phyloP scores from a whole-genome alignment of 2,888 invertebrate genomes.

The Cataglyphis livida region DNA sequence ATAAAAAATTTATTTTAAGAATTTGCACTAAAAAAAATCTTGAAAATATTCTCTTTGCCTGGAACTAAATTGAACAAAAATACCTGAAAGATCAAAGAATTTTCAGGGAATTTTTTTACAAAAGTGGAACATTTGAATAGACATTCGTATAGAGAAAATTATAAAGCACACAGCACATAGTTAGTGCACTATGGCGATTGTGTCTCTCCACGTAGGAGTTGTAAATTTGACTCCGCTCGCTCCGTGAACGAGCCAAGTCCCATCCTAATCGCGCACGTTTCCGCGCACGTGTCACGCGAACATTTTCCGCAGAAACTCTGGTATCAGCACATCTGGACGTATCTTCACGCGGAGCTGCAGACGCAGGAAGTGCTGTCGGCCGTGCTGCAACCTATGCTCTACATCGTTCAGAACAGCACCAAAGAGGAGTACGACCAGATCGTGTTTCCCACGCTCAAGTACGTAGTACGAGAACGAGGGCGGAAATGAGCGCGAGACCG shows the following conservation, averaged over 20 bases:
- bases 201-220: neutral
- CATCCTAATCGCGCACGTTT: slow-evolving; percentile 3
- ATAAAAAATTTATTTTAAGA: too few relatives aligned
- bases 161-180: neutral
- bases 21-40: too few relatives aligned
- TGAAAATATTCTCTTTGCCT: too few relatives aligned
- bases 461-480: slow-evolving; percentile 75
- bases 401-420: slow-evolving; percentile 92
- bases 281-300: slow-evolving; percentile 14
- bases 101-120: too few relatives aligned
- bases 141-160: neutral
- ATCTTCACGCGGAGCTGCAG: slow-evolving; percentile 93
- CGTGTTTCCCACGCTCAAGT: slow-evolving; percentile 95
- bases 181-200: neutral
- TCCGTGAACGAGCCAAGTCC: neutral
- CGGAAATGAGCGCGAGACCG: slow-evolving; percentile 52
- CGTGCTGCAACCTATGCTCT: slow-evolving; percentile 93
- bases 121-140: too few relatives aligned
- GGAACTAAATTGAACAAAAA: too few relatives aligned
- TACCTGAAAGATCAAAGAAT: too few relatives aligned
- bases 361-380: slow-evolving; percentile 95
- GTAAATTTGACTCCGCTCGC: neutral
- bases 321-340: slow-evolving; percentile 97
- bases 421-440: slow-evolving; percentile 92
- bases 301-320: slow-evolving; percentile 92